Conservation (phyloP, 2,797 vertebrate genomes). For the Channallabes apus region DNA sequence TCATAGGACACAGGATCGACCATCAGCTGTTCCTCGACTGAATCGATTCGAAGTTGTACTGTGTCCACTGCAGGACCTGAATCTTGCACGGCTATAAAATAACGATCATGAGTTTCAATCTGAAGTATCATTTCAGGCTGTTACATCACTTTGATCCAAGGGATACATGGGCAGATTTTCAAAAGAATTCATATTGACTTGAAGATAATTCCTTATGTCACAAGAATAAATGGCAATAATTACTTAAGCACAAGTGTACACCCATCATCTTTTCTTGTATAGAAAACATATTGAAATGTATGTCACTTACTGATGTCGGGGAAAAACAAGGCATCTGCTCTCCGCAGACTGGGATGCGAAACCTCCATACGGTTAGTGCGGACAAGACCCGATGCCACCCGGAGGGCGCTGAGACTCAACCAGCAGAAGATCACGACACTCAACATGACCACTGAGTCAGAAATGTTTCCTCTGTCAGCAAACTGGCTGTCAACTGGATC, state of each 20-base stretch:
- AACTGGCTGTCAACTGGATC: background rate
- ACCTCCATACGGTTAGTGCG: conserved; percentile 61
- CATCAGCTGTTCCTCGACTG: conserved; percentile 68
- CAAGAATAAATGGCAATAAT: background rate
- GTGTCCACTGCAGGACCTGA: conserved; percentile 51
- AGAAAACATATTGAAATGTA: background rate
- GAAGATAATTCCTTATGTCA: background rate
- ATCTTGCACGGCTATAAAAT: conserved; percentile 29
- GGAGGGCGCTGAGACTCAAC: conserved; percentile 61
- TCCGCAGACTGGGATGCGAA: conserved; percentile 43
- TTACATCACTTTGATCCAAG: background rate
- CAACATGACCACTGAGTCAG: conserved; percentile 59
- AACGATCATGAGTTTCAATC: background rate
- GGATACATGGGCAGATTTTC: background rate
- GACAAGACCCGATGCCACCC: conserved; percentile 59
- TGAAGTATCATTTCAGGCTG: background rate
- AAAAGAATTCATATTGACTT: background rate
- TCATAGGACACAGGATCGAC: conserved; percentile 67
- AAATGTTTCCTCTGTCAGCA: background rate
- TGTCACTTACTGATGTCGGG: conserved; percentile 62
- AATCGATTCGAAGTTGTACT: conserved; percentile 58
- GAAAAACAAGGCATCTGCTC: conserved; percentile 59
- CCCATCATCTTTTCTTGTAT: background rate
- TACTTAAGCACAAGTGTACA: background rate
- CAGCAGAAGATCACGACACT: conserved; percentile 61